Conservation (phyloP, 2,113 vertebrate genomes). For the Microtus richardsoni region DNA sequence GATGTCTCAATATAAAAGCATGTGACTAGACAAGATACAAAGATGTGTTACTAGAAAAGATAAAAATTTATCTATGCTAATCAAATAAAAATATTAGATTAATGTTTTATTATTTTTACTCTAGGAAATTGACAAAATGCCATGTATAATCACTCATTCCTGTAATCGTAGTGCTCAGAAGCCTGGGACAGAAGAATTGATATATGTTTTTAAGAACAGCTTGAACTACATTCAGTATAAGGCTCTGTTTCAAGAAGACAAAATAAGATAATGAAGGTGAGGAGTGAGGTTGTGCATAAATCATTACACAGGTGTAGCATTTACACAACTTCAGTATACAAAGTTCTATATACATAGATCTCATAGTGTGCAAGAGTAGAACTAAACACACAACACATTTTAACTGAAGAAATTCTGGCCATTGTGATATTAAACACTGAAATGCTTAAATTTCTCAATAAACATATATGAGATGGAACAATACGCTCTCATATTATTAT, state of each 20-base stretch:
- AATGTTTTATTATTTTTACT: not conserved
- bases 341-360: not conserved
- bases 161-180: not conserved
- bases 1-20: not conserved
- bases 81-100: not conserved
- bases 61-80: not conserved
- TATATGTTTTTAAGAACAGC: not conserved
- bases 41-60: not conserved
- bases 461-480: not conserved
- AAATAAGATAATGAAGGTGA: not conserved
- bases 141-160: not conserved
- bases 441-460: not conserved
- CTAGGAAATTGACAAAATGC: not conserved
- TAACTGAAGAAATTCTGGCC: not conserved
- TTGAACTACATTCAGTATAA: no score
- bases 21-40: not conserved
- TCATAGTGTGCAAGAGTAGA: not conserved
- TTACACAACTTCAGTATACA: not conserved
- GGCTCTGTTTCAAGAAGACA: not conserved
- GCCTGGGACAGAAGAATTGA: not conserved
- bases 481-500: not conserved
- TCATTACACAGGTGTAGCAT: not conserved
- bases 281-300: not conserved
- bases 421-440: not conserved
- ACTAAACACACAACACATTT: not conserved